Conservation (phyloP, 2,113 vertebrate species). For the Mormoops blainvillei region DNA sequence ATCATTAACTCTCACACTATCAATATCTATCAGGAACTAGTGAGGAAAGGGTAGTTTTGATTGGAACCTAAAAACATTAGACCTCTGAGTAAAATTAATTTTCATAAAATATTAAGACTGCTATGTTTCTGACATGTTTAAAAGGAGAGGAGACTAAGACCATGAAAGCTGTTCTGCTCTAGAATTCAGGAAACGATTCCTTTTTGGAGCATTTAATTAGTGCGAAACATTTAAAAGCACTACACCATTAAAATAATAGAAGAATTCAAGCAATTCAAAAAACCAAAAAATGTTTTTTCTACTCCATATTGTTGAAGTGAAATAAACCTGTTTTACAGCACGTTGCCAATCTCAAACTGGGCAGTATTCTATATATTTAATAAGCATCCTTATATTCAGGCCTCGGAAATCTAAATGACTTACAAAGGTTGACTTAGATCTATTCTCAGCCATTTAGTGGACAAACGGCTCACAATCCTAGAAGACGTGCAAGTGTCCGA, state of each 20-base stretch:
- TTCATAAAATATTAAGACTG: not conserved
- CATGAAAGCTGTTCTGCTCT: not conserved
- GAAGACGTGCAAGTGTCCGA: not conserved
- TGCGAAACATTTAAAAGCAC: not conserved
- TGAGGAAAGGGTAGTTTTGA: not conserved
- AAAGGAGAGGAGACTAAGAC: not conserved
- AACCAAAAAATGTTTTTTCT: not conserved
- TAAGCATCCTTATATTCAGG: not conserved
- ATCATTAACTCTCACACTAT: not conserved
- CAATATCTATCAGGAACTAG: not conserved
- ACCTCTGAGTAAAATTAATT: not conserved
- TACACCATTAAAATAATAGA: not conserved
- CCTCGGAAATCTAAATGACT: not conserved
- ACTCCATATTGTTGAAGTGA: not conserved
- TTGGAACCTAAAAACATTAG: not conserved
- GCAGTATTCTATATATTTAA: not conserved
- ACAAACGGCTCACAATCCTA: not conserved
- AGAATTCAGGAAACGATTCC: not conserved
- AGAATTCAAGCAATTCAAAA: not conserved
- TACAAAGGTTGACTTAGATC: not conserved
- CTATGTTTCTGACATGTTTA: not conserved
- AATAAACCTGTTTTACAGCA: not conserved
- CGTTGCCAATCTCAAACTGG: not conserved
- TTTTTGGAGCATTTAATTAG: constrained; percentile 13
- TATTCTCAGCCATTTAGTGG: not conserved